Evolutionary conservation across 2,888 invertebrate genomes (phyloP).

Genomic region (Caenorhabditis uteleia): DNA sequence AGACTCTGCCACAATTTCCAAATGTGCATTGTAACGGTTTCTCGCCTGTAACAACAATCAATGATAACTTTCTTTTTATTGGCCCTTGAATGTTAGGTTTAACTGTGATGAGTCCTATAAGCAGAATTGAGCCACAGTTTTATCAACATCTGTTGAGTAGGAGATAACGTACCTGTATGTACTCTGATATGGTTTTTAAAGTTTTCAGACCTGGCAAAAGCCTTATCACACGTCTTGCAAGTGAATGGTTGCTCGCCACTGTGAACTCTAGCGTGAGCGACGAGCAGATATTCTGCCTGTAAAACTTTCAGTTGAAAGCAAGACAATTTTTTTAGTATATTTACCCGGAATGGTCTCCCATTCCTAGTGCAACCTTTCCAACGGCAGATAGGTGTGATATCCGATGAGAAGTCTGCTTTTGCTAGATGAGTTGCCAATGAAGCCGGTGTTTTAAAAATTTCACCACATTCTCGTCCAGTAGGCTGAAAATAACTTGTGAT

Average conservation of each 20-base stretch:
- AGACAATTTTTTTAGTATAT: neutral
- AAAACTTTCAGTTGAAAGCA: constrained; percentile 31
- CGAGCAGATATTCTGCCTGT: constrained; percentile 94
- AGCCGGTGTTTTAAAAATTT: constrained; percentile 90
- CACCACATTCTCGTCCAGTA: constrained; percentile 86
- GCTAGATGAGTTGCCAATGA: constrained; percentile 96
- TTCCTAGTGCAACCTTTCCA: constrained; percentile 96
- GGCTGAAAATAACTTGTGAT: neutral
- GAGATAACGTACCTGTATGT: constrained; percentile 87
- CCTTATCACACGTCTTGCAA: constrained; percentile 96
- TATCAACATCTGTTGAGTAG: neutral
- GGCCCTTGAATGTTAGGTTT: too few species aligned
- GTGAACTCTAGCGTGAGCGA: constrained; percentile 98
- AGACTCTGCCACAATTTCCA: constrained; percentile 93
- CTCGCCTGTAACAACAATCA: constrained; percentile 91
- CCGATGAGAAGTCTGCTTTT: constrained; percentile 94
- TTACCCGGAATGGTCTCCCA: constrained; percentile 88
- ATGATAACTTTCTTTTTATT: neutral
- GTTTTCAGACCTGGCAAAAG: constrained; percentile 97
- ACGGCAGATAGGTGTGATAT: constrained; percentile 94
- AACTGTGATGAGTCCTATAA: too few species aligned
- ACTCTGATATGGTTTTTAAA: constrained; percentile 98
- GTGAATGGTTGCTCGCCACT: constrained; percentile 99
- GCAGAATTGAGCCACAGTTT: too few species aligned
- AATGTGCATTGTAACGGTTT: constrained; percentile 99